Base-by-base conservation (phyloP, 2,888 invertebrate species). In the Heliconius cydno region DNA sequence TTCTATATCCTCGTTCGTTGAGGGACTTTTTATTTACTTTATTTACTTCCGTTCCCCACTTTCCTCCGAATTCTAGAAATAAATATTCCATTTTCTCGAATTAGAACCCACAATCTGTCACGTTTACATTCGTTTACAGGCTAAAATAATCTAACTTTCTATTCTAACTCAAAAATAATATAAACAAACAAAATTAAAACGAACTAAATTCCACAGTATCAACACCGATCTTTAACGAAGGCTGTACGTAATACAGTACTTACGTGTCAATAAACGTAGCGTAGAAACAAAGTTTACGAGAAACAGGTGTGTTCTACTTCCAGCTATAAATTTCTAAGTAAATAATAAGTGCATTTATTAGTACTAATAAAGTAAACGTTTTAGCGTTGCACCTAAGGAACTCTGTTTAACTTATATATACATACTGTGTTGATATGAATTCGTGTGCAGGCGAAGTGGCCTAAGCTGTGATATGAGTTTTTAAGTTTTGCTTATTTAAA, bases 331-430 rank as follows among this genome's bases (percentile, higher is more conserved):
- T 92, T 91, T 85, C 88, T 89, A 86, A 91, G 90, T 90, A 92
- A 92, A 91, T 92, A 92, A 92, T 89, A 87, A 91, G 88, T 92
- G 91, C 92, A 92, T 92, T 93, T 92, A 92, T 92, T 92, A 92
- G 86, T 86, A 85, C 86, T 89, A 91, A 90, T 92, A 91, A 92
- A 90, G 87, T 88, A 84, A 79, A 7, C 78, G 66, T 67, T 79
- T 72, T 67, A 79, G 63, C 67, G 52, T 80, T 80, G 79, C 80
- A 80, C 79, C 75, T 65, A 72, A 67, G 80, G 63, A 70, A 63
- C 76, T 67, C 73, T 82, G 77, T 81, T 82, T 71, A 79, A 79
- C 77, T 82, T 82, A 22, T 22, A 57, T 82, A 22, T 9, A 57
- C 2, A 57, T 57, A 63, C 70, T 65, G 65, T 82, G 76, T 80